A percentile compares a stretch with the other conserved stretches of the same genome.
Evolutionary conservation across 2,888 invertebrate genomes (phyloP).

Genomic region (Alloscopus bannaensis): DNA sequence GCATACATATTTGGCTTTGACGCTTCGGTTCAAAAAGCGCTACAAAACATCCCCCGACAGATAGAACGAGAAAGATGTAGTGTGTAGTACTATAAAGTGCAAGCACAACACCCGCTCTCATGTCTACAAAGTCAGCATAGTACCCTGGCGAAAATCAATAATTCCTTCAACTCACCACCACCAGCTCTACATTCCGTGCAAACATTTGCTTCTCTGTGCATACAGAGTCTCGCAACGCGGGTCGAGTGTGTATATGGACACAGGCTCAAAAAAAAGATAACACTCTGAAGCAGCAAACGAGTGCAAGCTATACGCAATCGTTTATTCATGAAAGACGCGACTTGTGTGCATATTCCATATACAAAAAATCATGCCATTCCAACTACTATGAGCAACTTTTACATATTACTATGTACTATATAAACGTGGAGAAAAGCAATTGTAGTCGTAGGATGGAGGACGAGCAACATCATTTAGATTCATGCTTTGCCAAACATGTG

Average conservation of each 20-base stretch:
- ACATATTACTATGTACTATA: too few relatives aligned
- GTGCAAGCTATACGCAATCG: background rate
- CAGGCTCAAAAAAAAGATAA: too few relatives aligned
- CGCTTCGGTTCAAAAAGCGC: too few relatives aligned
- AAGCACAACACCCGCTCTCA: background rate
- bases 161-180: background rate
- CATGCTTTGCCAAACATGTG: conserved; percentile 20
- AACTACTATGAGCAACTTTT: background rate
- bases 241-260: too few relatives aligned
- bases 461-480: background rate
- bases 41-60: too few relatives aligned
- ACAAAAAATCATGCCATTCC: background rate
- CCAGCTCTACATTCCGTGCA: too few relatives aligned
- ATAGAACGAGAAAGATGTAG: background rate
- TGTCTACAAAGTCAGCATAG: background rate
- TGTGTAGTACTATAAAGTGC: conserved; percentile 6
- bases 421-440: background rate
- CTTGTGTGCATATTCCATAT: too few relatives aligned
- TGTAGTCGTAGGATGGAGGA: background rate
- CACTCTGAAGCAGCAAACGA: background rate
- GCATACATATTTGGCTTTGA: too few relatives aligned
- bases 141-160: conserved; percentile 6
- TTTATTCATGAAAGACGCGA: background rate
- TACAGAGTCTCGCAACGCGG: too few relatives aligned
- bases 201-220: too few relatives aligned